Evolutionary conservation across 2,888 invertebrate genomes (phyloP), one percentile per base, ranked within the genome.

Genomic region (Gastrophysa polygoni): DNA sequence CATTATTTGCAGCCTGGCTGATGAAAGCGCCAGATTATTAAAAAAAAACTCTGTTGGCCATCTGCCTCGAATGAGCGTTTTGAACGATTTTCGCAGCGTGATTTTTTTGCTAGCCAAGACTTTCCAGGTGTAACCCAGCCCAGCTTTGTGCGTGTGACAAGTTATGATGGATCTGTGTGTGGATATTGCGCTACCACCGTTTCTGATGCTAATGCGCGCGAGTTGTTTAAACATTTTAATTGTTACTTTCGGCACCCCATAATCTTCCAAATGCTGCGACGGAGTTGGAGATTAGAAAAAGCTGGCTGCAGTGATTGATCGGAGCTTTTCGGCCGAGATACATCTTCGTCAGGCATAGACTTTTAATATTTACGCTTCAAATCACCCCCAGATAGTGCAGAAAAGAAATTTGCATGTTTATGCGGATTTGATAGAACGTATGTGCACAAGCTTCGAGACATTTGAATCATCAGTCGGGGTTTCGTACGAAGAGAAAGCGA

Each of bases 201-300:
- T 59, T 57, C 56, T 38, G 71, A 77, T 78, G 78, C 78, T 78
- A 79, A 79, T 78, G 78, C 73, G 63, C 67, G 64, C 72, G 71
- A 75, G 78, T 79, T 80, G 79, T 79, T 80, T 80, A 80, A 80
- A 80, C 78, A 79, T 75, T 73, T 75, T 78, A 79, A 80, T 80
- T 80, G 80, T 80, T 76, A 76, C 75, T 75, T 77, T 75, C 68
- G 64, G 60, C 71, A 68, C 69, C 68, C 71, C 63, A 62, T 59
- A 64, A 67, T 71, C 63, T 67, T 66, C 60, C 29, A 54, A 68
- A 59, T 57, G 51, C 59, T 51, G 52, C 59, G 63, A 54, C 47
- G 28, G 55, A 60, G 57, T 57, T 46, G 52, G 47, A 61, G 60
- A 65, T 57, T 54, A 44, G 54, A 43, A 54, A 54, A 54, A 43